Evolutionary conservation across 37 sponge, comb jelly and placozoan species (phyloP), one percentile per base, ranked within the genome.

Genomic region (Hexactinellida sp.): DNA sequence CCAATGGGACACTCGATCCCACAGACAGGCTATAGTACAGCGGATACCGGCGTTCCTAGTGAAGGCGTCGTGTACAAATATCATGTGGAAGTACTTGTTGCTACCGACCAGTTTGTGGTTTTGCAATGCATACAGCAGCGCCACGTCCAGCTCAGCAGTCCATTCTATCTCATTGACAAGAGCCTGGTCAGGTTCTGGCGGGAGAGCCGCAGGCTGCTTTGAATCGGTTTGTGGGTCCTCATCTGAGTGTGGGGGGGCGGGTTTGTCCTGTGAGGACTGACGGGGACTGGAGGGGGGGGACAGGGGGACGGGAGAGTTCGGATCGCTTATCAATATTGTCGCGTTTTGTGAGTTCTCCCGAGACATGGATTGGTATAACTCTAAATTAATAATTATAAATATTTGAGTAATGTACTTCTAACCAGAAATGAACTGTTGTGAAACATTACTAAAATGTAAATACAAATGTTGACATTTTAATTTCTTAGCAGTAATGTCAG

Each of bases 21-120:
- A 63, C 5, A 63, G 76, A 63, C 32, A 32, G 76, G 25, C 76
- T 23, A 63, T 28, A 25, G 76, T 63, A n/a, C 76, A 63, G 28
- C 5, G 76, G 34, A 63, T 63, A n/a, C 76, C 76, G 19, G 76
- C 25, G 76, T 63, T 63, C 34, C 13, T 63, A 10, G 30, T 32
- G 34, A 63, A 63, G 3, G 76, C 76, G 34, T 63, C 76, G 34
- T 63, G 76, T 3, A 63, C 34, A 63, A 7, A 63, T 63, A 63
- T 32, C 76, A 63, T 63, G 13, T 63, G 76, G 76, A 63, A 63
- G 34, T 63, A 63, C 76, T 63, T 63, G 76, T 63, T 63, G 76
- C 76, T 63, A 25, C 76, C 76, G 3, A 63, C 76, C 76, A 63
- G 34, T 28, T 63, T 63, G 34, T 63, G 76, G 76, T 63, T 63